phyloP scores from a whole-genome alignment of 2,888 invertebrate species.

The Synanthedon andrenaeformis region DNA sequence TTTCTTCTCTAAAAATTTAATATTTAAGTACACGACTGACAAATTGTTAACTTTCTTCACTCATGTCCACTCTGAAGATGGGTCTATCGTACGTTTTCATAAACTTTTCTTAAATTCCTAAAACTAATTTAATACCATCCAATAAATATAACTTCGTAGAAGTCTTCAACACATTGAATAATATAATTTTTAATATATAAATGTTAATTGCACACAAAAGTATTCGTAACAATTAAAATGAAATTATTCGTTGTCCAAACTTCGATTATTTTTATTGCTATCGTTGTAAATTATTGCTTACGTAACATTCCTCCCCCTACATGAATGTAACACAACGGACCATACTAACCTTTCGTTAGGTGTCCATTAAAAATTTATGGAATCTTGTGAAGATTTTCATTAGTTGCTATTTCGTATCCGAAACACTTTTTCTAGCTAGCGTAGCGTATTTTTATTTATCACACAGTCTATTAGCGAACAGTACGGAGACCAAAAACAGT shows the following conservation, averaged over 20 bases:
- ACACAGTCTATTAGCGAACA: too few relatives aligned
- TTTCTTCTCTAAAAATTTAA: too few relatives aligned
- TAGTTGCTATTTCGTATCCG: too few relatives aligned
- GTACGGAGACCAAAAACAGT: too few relatives aligned
- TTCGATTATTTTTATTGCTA: constrained; percentile 36
- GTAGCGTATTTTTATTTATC: too few relatives aligned
- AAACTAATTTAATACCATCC: neutral
- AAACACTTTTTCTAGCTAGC: too few relatives aligned
- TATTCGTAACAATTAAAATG: constrained; percentile 19
- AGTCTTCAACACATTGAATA: neutral
- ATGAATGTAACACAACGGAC: constrained; percentile 11
- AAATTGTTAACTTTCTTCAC: too few relatives aligned
- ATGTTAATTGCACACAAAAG: constrained; percentile 20
- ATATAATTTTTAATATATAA: neutral
- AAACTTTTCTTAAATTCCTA: neutral
- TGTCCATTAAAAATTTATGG: too few relatives aligned
- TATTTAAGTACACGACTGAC: too few relatives aligned
- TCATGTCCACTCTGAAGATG: too few relatives aligned
- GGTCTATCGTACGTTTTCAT: neutral
- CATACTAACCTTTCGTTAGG: neutral
- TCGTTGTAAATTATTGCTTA: constrained; percentile 31
- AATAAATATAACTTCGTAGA: neutral
- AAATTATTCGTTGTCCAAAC: constrained; percentile 41
- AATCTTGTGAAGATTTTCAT: too few relatives aligned
- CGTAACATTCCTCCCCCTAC: constrained; percentile 18